These are phyloP conservation scores for Podarcis siculus DNA, from an alignment of 2,797 vertebrate genomes.

Conservation along the genomic window DNA sequence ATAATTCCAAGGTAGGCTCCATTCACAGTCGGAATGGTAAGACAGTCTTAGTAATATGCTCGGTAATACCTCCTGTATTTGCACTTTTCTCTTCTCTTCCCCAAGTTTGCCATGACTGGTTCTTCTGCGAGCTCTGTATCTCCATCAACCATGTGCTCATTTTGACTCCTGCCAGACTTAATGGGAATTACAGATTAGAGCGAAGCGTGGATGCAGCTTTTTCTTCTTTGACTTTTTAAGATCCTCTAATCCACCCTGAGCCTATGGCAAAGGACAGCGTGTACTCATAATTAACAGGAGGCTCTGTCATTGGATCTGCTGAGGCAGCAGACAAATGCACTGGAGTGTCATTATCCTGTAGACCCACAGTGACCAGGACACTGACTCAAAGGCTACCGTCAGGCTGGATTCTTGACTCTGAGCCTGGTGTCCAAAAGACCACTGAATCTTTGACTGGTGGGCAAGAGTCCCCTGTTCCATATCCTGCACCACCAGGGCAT, in stretches of 20 bases:
- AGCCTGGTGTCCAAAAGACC: neutral
- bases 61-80: slow-evolving; percentile 46
- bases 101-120: slow-evolving; percentile 10
- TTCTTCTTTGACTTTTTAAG: slow-evolving; percentile 2
- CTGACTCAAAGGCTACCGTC: neutral
- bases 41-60: slow-evolving; percentile 37
- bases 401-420: neutral
- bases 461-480: no score
- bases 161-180: slow-evolving; percentile 19
- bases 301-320: neutral
- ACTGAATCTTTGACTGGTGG: neutral
- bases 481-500: no score
- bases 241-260: neutral
- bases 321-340: neutral
- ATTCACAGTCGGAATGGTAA: slow-evolving; percentile 54
- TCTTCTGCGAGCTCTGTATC: slow-evolving; percentile 13
- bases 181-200: neutral
- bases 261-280: neutral
- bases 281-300: neutral
- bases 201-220: neutral
- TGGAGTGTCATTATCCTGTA: neutral
- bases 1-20: slow-evolving; percentile 47
- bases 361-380: neutral
- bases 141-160: neutral
- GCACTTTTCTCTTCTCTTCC: slow-evolving; percentile 36